Evolutionary conservation across 2,797 vertebrate species (phyloP), one percentile per base, ranked within the genome.

Genomic region (Sparus aurata): DNA sequence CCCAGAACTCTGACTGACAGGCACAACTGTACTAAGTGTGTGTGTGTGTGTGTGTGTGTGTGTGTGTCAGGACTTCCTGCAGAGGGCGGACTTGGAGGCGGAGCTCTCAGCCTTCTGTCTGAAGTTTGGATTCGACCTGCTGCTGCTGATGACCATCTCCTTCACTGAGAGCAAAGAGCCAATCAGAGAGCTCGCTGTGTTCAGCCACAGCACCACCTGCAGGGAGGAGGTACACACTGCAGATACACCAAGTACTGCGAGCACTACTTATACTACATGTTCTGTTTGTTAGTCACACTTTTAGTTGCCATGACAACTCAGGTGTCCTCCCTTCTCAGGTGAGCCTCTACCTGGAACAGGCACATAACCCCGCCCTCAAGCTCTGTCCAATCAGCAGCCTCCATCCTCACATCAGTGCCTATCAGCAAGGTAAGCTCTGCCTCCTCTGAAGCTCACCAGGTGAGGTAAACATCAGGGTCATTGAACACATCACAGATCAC

Each of bases 131-230:
- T 97, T 93, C 9, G 80, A 94, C 0, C 91, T 93, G 70, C 68
- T 98, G 85, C 90, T 98, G 13, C 82, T 95, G 88, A 98, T 99
- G 98, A 94, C 93, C 0, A 97, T 99, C 83, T 95, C 93, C 53
- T 98, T 96, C 62, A 92, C 76, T 0, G 50, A 95, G 13, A 76
- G 8, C 47, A 87, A 95, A 0, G 94, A 97, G 79, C 97, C 97
- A 25, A 93, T 92, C 23, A 94, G 98, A 66, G 96, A 97, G 43
- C 87, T 99, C 0, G 96, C 94, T 0, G 86, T 98, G 27, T 98
- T 96, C 93, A 97, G 97, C 83, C 92, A 55, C 34, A 91, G 75
- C 0, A 23, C 87, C 38, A 63, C 82, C 16, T 95, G 95, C 81
- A 96, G 91, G 20, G 76, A 88, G 2, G 83, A 86, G 85, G 98